Conservation (phyloP, 2,888 invertebrate species). For the Linyphia triangularis region DNA sequence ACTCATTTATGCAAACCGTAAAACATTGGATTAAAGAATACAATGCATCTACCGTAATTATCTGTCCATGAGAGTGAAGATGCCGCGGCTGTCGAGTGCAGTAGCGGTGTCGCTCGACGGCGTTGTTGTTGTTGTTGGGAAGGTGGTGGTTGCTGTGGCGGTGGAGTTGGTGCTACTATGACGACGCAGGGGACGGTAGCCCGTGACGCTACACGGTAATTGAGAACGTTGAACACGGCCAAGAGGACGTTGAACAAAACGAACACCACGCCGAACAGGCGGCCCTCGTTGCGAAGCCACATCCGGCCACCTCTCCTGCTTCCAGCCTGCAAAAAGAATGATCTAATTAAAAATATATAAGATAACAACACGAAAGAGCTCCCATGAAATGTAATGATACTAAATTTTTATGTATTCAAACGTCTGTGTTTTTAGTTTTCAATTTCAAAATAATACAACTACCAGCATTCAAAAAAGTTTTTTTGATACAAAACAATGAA, state of each 20-base stretch:
- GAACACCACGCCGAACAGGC: slow-evolving; percentile 74
- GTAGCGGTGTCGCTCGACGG: not conserved
- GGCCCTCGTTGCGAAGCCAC: slow-evolving; percentile 74
- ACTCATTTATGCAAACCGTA: not conserved
- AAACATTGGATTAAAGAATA: not conserved
- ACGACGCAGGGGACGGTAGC: slow-evolving; percentile 69
- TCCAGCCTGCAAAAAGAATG: no score
- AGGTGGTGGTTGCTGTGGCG: not conserved
- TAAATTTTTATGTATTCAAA: no score
- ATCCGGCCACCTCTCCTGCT: no score
- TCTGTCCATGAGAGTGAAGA: not conserved
- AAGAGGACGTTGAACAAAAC: slow-evolving; percentile 76
- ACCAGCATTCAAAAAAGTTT: no score
- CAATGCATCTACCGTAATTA: not conserved
- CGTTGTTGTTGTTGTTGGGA: not conserved
- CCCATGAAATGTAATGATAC: no score
- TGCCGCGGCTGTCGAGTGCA: not conserved
- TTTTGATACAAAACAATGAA: no score
- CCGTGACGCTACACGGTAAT: slow-evolving; percentile 67
- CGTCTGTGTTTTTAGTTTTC: no score
- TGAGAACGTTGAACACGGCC: slow-evolving; percentile 76
- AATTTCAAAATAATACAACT: no score
- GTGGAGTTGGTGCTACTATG: slow-evolving; percentile 67
- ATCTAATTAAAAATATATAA: no score
- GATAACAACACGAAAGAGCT: no score